Percentiles rank a stretch among this genome's conserved stretches.
These are phyloP conservation scores for Stylophora pistillata DNA, from an alignment of 64 coral and sea anemone species.

Conservation along the genomic window DNA sequence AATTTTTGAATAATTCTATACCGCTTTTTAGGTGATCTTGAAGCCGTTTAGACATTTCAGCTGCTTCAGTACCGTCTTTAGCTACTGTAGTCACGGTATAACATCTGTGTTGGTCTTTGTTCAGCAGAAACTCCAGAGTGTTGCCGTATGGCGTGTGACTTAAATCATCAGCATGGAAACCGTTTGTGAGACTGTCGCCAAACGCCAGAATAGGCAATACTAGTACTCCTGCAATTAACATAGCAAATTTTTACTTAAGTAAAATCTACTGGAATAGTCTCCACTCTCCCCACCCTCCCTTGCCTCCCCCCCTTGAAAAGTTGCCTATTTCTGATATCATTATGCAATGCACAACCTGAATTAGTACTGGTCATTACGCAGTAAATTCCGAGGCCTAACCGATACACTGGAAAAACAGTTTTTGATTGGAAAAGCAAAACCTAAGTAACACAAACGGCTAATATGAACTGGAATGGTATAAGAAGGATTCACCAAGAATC, in stretches of 20 bases:
- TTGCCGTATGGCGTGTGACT: constrained; percentile 78
- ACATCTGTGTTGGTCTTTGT: constrained; percentile 87
- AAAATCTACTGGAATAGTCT: no score
- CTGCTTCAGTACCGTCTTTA: constrained; percentile 73
- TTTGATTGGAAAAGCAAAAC: no score
- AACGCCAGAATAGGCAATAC: constrained; percentile 71
- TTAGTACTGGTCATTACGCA: no score
- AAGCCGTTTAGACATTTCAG: constrained; percentile 70
- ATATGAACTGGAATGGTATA: no score
- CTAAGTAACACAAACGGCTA: no score
- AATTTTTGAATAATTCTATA: not conserved
- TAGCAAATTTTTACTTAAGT: not conserved
- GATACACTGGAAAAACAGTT: no score
- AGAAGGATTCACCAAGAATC: no score
- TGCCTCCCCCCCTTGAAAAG: no score
- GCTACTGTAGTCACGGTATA: constrained; percentile 77
- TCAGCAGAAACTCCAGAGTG: constrained; percentile 81
- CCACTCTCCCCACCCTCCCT: no score
- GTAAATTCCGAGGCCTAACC: no score
- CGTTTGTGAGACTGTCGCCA: constrained; percentile 90
- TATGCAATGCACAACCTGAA: no score
- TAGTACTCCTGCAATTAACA: constrained; percentile 53
- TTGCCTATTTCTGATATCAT: no score
- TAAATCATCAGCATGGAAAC: constrained; percentile 71
- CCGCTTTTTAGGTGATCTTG: constrained; percentile 68